phyloP scores from a whole-genome alignment of 2,888 invertebrate genomes.

The Rhopalosiphum nymphaeae region DNA sequence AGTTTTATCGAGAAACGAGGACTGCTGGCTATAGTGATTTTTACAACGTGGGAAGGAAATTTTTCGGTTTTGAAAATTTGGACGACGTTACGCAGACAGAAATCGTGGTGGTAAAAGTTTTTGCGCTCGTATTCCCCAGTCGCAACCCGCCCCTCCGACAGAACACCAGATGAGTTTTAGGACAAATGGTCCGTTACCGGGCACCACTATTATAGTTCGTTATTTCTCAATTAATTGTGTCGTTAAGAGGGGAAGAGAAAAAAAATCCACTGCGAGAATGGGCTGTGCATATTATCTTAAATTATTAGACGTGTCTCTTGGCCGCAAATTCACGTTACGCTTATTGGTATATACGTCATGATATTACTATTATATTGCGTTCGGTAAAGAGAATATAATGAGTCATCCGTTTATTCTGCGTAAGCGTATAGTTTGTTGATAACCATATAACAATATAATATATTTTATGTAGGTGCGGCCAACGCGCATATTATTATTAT shows the following conservation, averaged over 20 bases:
- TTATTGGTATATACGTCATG: not conserved
- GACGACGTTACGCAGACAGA: not conserved
- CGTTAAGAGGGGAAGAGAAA: constrained; percentile 8
- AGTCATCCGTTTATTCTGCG: not conserved
- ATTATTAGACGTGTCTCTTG: constrained; percentile 15
- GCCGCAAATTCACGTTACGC: not conserved
- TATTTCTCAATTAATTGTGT: constrained; percentile 51
- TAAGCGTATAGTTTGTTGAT: not conserved
- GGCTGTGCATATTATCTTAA: constrained; percentile 15
- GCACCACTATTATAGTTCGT: constrained; percentile 48
- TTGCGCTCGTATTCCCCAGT: not conserved
- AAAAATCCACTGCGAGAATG: not conserved
- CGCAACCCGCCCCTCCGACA: too few species aligned
- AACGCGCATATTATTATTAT: not conserved
- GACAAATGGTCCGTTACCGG: constrained; percentile 53
- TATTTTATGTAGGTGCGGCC: not conserved
- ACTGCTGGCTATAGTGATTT: not conserved
- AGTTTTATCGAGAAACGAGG: constrained; percentile 17
- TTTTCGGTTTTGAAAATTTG: not conserved
- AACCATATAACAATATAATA: not conserved
- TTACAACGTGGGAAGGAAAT: not conserved
- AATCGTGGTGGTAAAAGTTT: constrained; percentile 42
- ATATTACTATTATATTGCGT: not conserved
- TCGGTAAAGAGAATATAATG: not conserved
- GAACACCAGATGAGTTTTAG: constrained; percentile 22